These are phyloP conservation scores for Folsomia manolachei DNA, from an alignment of 2,888 invertebrate genomes.

Conservation along the genomic window DNA sequence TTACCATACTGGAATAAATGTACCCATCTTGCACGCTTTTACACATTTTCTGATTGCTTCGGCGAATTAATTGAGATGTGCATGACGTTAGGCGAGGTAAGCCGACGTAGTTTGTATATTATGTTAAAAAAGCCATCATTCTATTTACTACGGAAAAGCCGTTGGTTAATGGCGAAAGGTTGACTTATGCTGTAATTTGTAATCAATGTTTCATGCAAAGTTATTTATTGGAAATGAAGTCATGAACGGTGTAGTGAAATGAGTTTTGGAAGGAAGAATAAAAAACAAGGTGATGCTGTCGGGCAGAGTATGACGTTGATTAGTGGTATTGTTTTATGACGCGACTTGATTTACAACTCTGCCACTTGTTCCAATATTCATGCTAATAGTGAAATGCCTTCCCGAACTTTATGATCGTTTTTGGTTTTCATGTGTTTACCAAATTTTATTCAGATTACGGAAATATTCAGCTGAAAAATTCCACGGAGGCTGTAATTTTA, in stretches of 20 bases:
- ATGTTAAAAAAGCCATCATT: too few species aligned
- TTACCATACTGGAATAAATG: not conserved
- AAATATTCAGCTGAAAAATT: too few species aligned
- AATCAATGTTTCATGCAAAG: conserved; percentile 23
- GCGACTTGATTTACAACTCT: conserved; percentile 34
- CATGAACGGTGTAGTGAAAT: conserved; percentile 12
- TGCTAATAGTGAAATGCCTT: not conserved
- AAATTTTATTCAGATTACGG: not conserved
- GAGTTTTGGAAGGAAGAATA: not conserved
- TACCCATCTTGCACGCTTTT: not conserved
- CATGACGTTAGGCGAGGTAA: not conserved
- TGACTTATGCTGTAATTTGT: conserved; percentile 3
- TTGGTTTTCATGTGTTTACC: not conserved
- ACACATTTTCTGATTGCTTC: not conserved
- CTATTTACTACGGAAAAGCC: not conserved
- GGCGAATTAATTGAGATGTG: not conserved
- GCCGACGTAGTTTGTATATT: too few species aligned
- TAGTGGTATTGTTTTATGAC: conserved; percentile 35
- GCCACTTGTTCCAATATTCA: not conserved
- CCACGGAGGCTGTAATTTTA: not conserved
- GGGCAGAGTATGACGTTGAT: conserved; percentile 28
- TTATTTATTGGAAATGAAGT: conserved; percentile 24
- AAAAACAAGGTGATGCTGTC: conserved; percentile 18
- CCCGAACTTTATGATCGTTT: conserved; percentile 19
- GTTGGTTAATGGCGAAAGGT: not conserved